phyloP scores from a whole-genome alignment of 2,888 invertebrate genomes.

The Mactromeris polynyma region DNA sequence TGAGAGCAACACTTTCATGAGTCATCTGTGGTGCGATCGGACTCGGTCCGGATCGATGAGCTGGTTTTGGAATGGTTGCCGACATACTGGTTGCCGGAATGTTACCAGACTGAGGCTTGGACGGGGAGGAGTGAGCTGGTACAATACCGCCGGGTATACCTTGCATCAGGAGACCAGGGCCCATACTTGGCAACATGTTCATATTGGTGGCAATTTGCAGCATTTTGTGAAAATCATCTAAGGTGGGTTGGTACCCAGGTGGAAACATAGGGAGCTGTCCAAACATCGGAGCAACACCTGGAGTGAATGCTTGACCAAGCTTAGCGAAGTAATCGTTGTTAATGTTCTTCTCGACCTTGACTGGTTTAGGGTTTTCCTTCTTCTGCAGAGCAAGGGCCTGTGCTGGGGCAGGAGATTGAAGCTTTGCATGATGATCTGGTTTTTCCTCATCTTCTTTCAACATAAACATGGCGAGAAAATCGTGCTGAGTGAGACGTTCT shows the following conservation, averaged over 20 bases:
- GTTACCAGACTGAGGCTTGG: constrained; percentile 40
- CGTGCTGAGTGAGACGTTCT: constrained; percentile 89
- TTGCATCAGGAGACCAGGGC: constrained; percentile 58
- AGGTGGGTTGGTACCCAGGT: constrained; percentile 62
- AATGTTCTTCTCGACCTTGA: constrained; percentile 68
- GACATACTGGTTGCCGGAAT: constrained; percentile 30
- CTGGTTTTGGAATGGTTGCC: constrained; percentile 42
- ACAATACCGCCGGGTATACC: constrained; percentile 30
- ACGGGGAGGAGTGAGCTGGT: constrained; percentile 44
- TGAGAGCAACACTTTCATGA: constrained; percentile 24
- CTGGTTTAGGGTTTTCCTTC: constrained; percentile 55
- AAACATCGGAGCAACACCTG: constrained; percentile 68
- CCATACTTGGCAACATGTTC: constrained; percentile 70
- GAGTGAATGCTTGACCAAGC: constrained; percentile 72
- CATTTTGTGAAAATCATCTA: constrained; percentile 73
- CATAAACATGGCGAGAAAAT: constrained; percentile 94
- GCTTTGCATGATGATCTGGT: constrained; percentile 36
- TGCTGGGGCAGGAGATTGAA: background rate
- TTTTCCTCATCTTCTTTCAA: constrained; percentile 87
- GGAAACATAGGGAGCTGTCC: constrained; percentile 64
- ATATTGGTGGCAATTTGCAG: constrained; percentile 72
- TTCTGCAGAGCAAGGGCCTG: constrained; percentile 15
- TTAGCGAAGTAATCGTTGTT: constrained; percentile 81
- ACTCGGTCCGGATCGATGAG: constrained; percentile 19
- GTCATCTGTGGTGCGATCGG: constrained; percentile 33